phyloP scores from a whole-genome alignment of 2,888 invertebrate species.

The Cephus rjabovi region DNA sequence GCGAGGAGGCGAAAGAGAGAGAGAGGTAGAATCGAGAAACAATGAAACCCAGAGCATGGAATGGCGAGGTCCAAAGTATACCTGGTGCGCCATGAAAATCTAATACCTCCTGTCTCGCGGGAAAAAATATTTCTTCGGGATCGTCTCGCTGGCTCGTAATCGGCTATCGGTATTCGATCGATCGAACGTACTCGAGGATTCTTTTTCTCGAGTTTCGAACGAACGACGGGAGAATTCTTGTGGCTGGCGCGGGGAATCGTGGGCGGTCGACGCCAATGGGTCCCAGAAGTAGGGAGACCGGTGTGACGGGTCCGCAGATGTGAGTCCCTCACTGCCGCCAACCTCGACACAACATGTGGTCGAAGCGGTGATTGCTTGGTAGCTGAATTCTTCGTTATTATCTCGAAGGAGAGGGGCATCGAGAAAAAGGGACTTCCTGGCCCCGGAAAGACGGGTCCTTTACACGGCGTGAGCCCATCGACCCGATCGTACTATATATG shows the following conservation, averaged over 20 bases:
- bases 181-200: background rate
- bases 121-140: background rate
- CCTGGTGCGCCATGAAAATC: background rate
- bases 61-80: no score
- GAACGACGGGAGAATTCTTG: background rate
- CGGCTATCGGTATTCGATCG: background rate
- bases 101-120: background rate
- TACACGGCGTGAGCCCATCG: background rate
- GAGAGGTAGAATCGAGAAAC: no score
- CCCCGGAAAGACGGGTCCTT: background rate
- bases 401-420: conserved; percentile 8
- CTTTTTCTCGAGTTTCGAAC: background rate
- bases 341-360: conserved; percentile 52
- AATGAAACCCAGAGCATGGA: no score
- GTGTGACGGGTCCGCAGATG: conserved; percentile 65
- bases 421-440: conserved; percentile 18
- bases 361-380: conserved; percentile 41
- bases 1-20: background rate
- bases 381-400: conserved; percentile 34
- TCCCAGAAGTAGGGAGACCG: conserved; percentile 52
- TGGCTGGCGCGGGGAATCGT: background rate
- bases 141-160: background rate
- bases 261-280: conserved; percentile 51
- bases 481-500: background rate
- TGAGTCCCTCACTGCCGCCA: conserved; percentile 40